Conservation (phyloP, 2,888 invertebrate species). For the Embidobia sp. region DNA sequence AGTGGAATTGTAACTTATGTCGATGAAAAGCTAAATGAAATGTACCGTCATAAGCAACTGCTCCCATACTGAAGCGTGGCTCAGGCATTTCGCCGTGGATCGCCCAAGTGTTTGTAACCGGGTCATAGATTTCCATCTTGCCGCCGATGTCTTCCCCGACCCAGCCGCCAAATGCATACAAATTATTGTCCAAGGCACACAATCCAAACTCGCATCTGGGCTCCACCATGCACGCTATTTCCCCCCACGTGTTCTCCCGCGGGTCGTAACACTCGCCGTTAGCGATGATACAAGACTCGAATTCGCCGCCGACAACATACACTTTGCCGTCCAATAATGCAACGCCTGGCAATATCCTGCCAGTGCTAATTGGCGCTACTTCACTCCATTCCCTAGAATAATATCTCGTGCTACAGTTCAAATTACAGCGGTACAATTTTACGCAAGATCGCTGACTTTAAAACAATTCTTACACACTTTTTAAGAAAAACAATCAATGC, state of each 20-base stretch:
- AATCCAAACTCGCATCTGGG: constrained; percentile 95
- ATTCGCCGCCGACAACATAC: constrained; percentile 95
- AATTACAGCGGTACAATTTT: too few species aligned
- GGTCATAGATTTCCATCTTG: constrained; percentile 93
- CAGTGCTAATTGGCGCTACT: constrained; percentile 90
- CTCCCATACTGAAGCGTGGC: constrained; percentile 95
- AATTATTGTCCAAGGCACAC: constrained; percentile 90
- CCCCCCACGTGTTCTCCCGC: constrained; percentile 84
- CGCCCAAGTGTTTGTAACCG: constrained; percentile 89
- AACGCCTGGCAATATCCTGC: constrained; percentile 93
- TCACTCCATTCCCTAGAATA: constrained; percentile 88
- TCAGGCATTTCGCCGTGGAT: constrained; percentile 90
- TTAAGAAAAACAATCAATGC: too few species aligned
- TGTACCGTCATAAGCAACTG: constrained; percentile 90
- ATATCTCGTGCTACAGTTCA: too few species aligned
- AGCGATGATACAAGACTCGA: constrained; percentile 93
- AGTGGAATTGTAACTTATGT: too few species aligned
- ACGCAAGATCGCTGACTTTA: too few species aligned
- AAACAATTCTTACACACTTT: too few species aligned
- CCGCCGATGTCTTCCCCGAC: constrained; percentile 95
- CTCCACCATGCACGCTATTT: constrained; percentile 86
- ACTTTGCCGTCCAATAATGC: constrained; percentile 92
- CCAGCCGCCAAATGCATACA: constrained; percentile 92
- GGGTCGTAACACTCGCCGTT: constrained; percentile 93
- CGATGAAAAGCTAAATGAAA: too few species aligned